Evolutionary conservation across 2,888 invertebrate species (phyloP), one percentile per base, ranked within the genome.

Genomic region (Clostera curtula): DNA sequence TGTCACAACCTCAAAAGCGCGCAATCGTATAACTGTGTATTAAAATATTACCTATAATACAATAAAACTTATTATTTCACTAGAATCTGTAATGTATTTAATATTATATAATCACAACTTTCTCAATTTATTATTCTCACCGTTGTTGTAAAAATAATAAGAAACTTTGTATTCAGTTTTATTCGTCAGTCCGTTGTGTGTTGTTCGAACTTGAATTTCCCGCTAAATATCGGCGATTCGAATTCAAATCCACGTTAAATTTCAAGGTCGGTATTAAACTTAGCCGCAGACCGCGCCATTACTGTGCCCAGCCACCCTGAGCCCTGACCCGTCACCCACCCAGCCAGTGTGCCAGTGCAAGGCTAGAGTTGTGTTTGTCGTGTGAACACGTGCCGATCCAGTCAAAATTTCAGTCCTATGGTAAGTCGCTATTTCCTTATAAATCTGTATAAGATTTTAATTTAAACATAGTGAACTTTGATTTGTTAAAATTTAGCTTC

Each of bases 361-460:
- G n/a, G 11, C 27, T 28, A 27, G 34, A 19, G 29, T 35, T 29
- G 31, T 31, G 39, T 36, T 40, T 27, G 20, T 28, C 36, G 12
- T 25, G 13, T 22, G 16, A 14, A 16, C 34, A 34, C 31, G 31
- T 36, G 34, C 29, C 9, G 29, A 28, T 27, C 28, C 36, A 40
- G 34, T 21, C 27, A 37, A 35, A 32, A 24, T 37, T 28, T 35
- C 33, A 40, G 36, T 33, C 27, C 39, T 23, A 13, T 39, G 40
- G 37, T 39, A 31, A 41, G 36, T 39, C 22, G 31, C 24, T 39
- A 46, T 43, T 43, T 43, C 11, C 27, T 41, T 40, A 24, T 39
- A 14, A 40, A 37, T 25, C 19, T 43, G 24, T 24, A 24, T 15
- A 33, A 24, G 40, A 36, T 37, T 36, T 35, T 27, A 9, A 36